Evolutionary conservation across 2,888 invertebrate genomes (phyloP).

Genomic region (Nomada ferruginata): DNA sequence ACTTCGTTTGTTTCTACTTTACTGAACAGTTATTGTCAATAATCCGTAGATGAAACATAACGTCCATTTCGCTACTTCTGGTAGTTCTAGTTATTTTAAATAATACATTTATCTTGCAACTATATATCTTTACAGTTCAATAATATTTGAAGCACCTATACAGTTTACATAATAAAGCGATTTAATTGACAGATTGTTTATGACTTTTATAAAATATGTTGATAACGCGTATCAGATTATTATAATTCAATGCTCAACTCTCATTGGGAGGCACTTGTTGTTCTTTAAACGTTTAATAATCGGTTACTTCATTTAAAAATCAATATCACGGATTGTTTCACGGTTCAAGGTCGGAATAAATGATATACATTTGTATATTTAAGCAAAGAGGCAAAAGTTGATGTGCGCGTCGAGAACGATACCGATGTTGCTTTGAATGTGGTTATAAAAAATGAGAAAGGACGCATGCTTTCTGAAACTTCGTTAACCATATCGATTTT

Average conservation of each 20-base stretch:
- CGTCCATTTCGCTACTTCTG: no score
- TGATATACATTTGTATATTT: not conserved
- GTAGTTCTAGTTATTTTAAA: no score
- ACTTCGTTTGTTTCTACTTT: no score
- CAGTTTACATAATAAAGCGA: not conserved
- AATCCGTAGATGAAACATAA: no score
- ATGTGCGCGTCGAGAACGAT: slow-evolving; percentile 41
- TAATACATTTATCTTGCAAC: no score
- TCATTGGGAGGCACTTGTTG: not conserved
- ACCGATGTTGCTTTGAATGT: not conserved
- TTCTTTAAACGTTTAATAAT: slow-evolving; percentile 18
- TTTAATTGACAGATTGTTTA: slow-evolving; percentile 2
- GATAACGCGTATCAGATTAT: not conserved
- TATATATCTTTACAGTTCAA: not conserved
- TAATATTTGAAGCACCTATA: no score
- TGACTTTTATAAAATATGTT: not conserved
- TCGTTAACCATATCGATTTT: slow-evolving; percentile 55
- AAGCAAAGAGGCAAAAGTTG: not conserved
- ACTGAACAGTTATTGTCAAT: no score
- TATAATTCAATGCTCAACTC: slow-evolving; percentile 1
- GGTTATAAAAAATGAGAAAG: not conserved
- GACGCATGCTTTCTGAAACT: slow-evolving; percentile 35
- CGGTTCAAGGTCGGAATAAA: slow-evolving; percentile 20
- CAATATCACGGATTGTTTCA: slow-evolving; percentile 20
- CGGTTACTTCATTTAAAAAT: slow-evolving; percentile 21